Conservation (phyloP, 1,140 invertebrate species). For the Triops longicaudatus region DNA sequence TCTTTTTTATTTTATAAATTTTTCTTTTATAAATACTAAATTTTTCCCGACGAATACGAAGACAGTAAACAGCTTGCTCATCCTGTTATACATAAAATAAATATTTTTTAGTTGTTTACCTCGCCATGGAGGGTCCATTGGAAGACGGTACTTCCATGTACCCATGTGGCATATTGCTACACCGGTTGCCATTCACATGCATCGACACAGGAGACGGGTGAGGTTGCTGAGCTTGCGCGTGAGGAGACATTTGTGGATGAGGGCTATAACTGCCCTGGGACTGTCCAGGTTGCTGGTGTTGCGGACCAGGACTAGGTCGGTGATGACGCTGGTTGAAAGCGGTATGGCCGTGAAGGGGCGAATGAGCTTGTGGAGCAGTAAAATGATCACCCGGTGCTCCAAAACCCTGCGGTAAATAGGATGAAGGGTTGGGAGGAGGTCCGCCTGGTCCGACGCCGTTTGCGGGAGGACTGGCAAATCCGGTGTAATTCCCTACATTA, state of each 20-base stretch:
- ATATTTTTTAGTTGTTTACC: too few species aligned
- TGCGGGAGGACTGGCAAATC: not conserved
- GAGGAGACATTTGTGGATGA: not conserved
- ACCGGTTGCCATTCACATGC: slow-evolving; percentile 7
- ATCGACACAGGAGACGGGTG: slow-evolving; percentile 22
- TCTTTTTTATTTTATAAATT: not conserved
- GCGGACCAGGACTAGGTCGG: slow-evolving; percentile 18
- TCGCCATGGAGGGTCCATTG: slow-evolving; percentile 14
- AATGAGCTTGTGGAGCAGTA: slow-evolving; percentile 4
- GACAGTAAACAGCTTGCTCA: too few species aligned
- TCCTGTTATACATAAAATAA: too few species aligned
- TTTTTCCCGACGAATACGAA: too few species aligned
- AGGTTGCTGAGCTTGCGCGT: not conserved
- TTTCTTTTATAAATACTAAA: too few species aligned
- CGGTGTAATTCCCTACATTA: not conserved
- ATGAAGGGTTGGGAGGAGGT: not conserved
- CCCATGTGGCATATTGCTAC: slow-evolving; percentile 13
- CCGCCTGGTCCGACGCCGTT: not conserved
- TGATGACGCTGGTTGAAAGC: not conserved
- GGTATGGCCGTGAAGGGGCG: not conserved
- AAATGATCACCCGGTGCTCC: slow-evolving; percentile 3
- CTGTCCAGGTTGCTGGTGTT: not conserved
- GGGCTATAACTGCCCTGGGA: slow-evolving; percentile 18
- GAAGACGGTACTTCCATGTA: slow-evolving; percentile 15
- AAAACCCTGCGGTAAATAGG: not conserved